Percentiles rank a stretch among this genome's conserved stretches.
Conservation (phyloP, 23 tunicate genomes). For the Halocynthia roretzi region DNA sequence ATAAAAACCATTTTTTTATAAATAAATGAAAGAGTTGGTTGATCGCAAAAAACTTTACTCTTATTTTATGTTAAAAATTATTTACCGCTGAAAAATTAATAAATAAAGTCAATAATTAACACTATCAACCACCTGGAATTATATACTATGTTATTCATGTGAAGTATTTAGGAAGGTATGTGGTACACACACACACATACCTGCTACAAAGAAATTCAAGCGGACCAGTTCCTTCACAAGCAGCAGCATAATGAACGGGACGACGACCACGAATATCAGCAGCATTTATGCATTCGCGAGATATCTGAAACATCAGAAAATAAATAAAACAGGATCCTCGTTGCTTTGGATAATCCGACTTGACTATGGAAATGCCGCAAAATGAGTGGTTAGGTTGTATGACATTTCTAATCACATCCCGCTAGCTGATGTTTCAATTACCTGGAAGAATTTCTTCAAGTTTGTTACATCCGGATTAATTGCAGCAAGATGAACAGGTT, state of each 20-base stretch:
- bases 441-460: constrained; percentile 49
- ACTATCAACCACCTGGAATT: no score
- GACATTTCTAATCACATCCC: background rate
- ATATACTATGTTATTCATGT: no score
- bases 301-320: constrained; percentile 4
- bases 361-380: background rate
- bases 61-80: no score
- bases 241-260: constrained; percentile 98
- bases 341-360: background rate
- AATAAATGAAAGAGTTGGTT: no score
- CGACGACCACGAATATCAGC: constrained; percentile 82
- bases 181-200: constrained; percentile 12
- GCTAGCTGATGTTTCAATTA: background rate
- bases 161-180: no score
- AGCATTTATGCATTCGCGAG: constrained; percentile 83
- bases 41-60: no score
- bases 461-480: constrained; percentile 68
- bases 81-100: no score
- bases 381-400: background rate
- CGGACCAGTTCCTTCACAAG: constrained; percentile 55
- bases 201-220: constrained; percentile 58
- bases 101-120: no score
- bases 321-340: background rate
- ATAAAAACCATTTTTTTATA: background rate
- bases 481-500: constrained; percentile 85